phyloP scores from a whole-genome alignment of 2,113 vertebrate genomes.

The Amphiprion percula region DNA sequence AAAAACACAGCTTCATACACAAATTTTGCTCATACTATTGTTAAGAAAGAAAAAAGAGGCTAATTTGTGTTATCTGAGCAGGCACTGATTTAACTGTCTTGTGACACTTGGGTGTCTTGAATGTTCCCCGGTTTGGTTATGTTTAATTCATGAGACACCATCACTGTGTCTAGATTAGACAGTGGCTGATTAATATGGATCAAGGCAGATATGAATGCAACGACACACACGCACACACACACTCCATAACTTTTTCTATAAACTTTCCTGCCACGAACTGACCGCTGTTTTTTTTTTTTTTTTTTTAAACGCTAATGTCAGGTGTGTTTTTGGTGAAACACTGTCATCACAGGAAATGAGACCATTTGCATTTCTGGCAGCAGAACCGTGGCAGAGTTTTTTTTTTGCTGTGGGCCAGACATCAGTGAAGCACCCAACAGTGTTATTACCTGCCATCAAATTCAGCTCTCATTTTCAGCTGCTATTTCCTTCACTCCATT shows the following conservation, averaged over 20 bases:
- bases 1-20: too few species aligned
- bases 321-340: not conserved
- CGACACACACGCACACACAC: not conserved
- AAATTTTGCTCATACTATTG: not conserved
- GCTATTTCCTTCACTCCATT: not conserved
- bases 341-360: conserved; percentile 8
- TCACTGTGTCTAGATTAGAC: conserved; percentile 47
- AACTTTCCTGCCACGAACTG: conserved; percentile 15
- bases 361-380: conserved; percentile 32
- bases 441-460: conserved; percentile 4
- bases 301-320: not conserved
- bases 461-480: not conserved
- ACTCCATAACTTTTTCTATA: conserved; percentile 19
- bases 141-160: conserved; percentile 63
- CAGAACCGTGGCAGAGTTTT: not conserved
- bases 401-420: not conserved
- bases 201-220: conserved; percentile 14
- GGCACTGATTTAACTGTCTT: not conserved
- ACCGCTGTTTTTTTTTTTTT: not conserved
- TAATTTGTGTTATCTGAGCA: conserved; percentile 19
- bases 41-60: not conserved
- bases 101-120: conserved; percentile 24
- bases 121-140: conserved; percentile 20
- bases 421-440: not conserved
- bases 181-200: conserved; percentile 62